These are phyloP conservation scores for Thripadectes ignobilis DNA, from an alignment of 2,797 vertebrate genomes.

Conservation along the genomic window DNA sequence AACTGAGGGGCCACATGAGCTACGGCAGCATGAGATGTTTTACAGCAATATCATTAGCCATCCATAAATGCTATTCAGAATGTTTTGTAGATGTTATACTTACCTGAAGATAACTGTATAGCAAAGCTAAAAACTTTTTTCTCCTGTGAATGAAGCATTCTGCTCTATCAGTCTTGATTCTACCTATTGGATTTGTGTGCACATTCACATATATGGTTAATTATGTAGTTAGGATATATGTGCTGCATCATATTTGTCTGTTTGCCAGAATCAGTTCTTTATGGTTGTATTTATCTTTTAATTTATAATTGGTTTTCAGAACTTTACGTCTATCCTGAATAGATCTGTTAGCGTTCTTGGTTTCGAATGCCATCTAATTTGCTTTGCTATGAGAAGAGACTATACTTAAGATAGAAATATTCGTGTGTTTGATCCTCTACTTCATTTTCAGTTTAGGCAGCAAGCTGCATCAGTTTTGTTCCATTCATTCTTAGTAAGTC, in stretches of 20 bases:
- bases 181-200: background rate
- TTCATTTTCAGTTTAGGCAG: background rate
- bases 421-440: background rate
- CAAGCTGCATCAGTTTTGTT: background rate
- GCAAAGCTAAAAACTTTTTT: background rate
- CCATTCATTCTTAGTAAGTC: background rate
- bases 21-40: fast-evolving
- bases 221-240: background rate
- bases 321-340: background rate
- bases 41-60: background rate
- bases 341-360: background rate
- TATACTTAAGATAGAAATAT: background rate
- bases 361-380: background rate
- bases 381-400: background rate
- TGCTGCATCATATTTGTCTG: background rate
- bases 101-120: background rate
- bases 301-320: background rate
- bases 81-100: background rate
- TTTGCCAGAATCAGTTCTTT: background rate
- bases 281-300: background rate
- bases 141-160: background rate
- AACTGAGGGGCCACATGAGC: background rate
- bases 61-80: background rate
- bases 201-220: fast-evolving
- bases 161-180: background rate